These are phyloP conservation scores for Lethenteron reissneri DNA, from an alignment of 2,113 vertebrate genomes.

Conservation along the genomic window DNA sequence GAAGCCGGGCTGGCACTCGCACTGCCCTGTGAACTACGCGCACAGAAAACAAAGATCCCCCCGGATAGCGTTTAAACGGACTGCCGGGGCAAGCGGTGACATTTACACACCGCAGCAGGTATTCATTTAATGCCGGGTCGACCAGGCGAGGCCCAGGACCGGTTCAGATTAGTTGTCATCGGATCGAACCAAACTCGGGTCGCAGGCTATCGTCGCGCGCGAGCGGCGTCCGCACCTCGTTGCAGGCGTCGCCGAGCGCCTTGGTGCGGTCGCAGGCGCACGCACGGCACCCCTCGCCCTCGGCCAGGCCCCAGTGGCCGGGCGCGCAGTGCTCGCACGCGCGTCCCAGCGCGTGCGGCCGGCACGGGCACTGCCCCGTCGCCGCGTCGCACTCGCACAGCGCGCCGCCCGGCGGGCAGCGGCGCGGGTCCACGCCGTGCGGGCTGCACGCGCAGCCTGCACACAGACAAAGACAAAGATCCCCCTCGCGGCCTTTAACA, in stretches of 20 bases:
- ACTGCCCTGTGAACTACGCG: constrained; percentile 64
- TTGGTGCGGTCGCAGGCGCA: constrained; percentile 56
- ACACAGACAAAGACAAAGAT: neutral
- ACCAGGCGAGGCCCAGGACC: neutral
- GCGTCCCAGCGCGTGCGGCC: constrained; percentile 49
- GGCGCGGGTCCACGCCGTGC: constrained; percentile 43
- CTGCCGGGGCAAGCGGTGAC: neutral
- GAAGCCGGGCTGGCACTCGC: constrained; percentile 64
- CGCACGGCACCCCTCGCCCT: constrained; percentile 43
- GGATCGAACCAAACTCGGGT: too few relatives aligned
- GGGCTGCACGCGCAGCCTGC: constrained; percentile 67
- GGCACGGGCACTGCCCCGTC: constrained; percentile 64
- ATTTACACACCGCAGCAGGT: neutral
- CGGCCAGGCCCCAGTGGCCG: constrained; percentile 71
- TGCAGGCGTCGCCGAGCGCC: constrained; percentile 43
- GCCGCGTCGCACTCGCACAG: constrained; percentile 44
- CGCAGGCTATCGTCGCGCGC: too few relatives aligned
- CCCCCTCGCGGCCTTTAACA: neutral
- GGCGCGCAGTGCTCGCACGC: constrained; percentile 61
- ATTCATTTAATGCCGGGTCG: too few relatives aligned
- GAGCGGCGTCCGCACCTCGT: constrained; percentile 33
- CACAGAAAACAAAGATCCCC: neutral
- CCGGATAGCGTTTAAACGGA: neutral
- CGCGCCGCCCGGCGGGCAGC: constrained; percentile 36
- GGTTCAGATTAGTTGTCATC: too few relatives aligned